Percentiles rank a stretch among this genome's conserved stretches.
phyloP scores from a whole-genome alignment of 2,888 invertebrate species.

The Limnephilus marmoratus region DNA sequence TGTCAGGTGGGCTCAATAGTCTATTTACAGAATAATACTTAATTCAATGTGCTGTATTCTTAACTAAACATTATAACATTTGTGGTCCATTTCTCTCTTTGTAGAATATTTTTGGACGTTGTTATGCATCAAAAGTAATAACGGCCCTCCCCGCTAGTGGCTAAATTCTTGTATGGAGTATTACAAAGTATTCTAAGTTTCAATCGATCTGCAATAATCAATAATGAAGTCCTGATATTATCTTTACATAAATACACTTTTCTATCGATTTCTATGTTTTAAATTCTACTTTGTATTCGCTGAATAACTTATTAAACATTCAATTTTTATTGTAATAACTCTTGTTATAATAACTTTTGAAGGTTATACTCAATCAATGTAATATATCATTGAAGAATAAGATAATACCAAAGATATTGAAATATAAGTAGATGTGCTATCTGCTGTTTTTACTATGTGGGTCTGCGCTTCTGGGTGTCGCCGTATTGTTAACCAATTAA shows the following conservation, averaged over 20 bases:
- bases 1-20: conserved; percentile 63
- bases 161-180: neutral
- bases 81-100: neutral
- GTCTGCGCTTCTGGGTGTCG: too few species aligned
- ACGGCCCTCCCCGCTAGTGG: neutral
- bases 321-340: too few species aligned
- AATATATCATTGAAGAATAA: too few species aligned
- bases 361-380: too few species aligned
- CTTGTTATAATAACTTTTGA: too few species aligned
- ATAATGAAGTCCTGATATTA: neutral
- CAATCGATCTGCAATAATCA: neutral
- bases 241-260: neutral
- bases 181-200: neutral
- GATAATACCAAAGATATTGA: too few species aligned
- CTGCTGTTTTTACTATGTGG: too few species aligned
- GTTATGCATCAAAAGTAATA: neutral
- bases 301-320: neutral
- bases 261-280: neutral
- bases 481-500: too few species aligned
- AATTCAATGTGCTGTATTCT: conserved; percentile 12
- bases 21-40: conserved; percentile 26
- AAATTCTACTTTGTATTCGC: neutral
- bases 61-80: conserved; percentile 14
- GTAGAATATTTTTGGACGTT: neutral
- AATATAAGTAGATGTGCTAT: too few species aligned